Evolutionary conservation across 1,140 invertebrate species (phyloP), one percentile per base, ranked within the genome.

Genomic region (Forficula auricularia): DNA sequence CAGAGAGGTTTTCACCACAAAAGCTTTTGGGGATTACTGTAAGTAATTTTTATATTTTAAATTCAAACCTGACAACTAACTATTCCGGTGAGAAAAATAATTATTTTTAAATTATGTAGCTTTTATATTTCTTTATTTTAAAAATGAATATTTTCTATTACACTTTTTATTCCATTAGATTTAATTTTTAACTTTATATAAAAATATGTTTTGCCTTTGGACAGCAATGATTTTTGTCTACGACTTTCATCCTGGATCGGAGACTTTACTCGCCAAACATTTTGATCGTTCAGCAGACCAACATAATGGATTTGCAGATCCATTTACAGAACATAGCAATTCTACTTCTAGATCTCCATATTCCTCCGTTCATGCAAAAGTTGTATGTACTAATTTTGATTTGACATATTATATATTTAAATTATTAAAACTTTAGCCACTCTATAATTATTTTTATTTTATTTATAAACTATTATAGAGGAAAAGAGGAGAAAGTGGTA

Each of bases 21-120:
- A 92, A 66, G 80, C 81, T 30, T 96, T 96, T 66, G 82, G 84
- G 54, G 92, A 96, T 71, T 82, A 86, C 67, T 95, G 86, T 90
- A 64, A 72, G 81, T 76, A 54, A 16, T 40, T 38, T 32, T 47
- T 8, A 22, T 33, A 32, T 30, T 20, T 39, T 30, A 19, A 2
- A 6, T 27, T 27, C 22, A 10, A 27, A 4, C 22, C 22, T 10
- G 4, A 27, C 4, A 27, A 6, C 22, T 10, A 4, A 27, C 22
- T 10, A 6, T 10, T 27, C 22, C 10, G 32, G 8, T 35, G 40
- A 38, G 20, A 52, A 19, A 9, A 39, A 42, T 19, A 36, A 6
- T 19, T 10, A 38, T 19, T 22, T 13, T 22, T 3, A 37, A 16
- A 4, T 13, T 10, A 15, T 30, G 3, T 13, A 39, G 19, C 22